phyloP scores from a whole-genome alignment of 2,797 vertebrate species.

The Hafferia zeledoni region DNA sequence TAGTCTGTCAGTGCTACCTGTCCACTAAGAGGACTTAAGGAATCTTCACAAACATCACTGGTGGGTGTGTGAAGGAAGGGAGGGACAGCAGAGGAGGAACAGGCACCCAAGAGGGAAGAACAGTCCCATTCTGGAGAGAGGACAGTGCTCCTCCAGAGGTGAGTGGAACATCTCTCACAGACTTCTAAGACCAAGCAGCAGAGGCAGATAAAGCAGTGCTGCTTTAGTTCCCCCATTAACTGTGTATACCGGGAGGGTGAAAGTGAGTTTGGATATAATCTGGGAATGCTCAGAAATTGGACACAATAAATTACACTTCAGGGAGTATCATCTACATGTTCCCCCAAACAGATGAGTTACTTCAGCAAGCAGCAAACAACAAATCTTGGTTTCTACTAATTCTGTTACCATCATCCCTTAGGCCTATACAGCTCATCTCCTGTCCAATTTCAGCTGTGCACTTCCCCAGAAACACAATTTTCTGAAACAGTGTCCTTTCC shows the following conservation, averaged over 20 bases:
- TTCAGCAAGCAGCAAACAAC: conserved; percentile 22
- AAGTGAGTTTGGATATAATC: neutral
- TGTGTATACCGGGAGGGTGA: neutral
- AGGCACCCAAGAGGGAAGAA: neutral
- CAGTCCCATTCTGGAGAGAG: neutral
- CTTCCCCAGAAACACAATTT: neutral
- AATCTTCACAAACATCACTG: neutral
- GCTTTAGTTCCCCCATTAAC: neutral
- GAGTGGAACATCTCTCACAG: neutral
- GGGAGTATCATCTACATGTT: neutral
- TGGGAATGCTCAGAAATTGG: neutral
- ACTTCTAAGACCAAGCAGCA: neutral
- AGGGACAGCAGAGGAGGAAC: neutral
- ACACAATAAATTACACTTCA: conserved; percentile 3
- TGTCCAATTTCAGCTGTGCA: neutral
- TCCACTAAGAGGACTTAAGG: neutral
- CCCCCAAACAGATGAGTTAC: neutral
- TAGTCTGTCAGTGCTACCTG: neutral
- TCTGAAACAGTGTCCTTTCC: neutral
- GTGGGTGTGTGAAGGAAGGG: neutral
- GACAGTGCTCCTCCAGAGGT: neutral
- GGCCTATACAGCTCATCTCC: neutral
- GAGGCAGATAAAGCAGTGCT: neutral
- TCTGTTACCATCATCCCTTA: neutral
- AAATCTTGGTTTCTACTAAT: conserved; percentile 27